phyloP scores from a whole-genome alignment of 2,113 vertebrate genomes.

The Tachuris rubrigastra region DNA sequence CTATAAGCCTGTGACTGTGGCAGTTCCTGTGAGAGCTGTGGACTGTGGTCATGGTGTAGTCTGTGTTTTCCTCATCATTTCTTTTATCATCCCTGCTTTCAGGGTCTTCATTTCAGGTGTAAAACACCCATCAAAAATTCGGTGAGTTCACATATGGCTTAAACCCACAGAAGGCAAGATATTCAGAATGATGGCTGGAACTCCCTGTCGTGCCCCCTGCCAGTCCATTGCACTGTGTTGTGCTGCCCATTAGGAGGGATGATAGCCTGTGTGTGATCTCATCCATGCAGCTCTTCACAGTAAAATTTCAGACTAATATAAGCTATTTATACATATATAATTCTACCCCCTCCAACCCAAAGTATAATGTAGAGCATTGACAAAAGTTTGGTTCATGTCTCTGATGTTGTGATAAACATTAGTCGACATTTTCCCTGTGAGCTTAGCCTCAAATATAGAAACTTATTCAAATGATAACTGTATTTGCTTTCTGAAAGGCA shows the following conservation, averaged over 20 bases:
- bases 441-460: background rate
- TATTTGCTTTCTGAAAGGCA: constrained; percentile 14
- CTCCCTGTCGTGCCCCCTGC: background rate
- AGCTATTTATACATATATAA: background rate
- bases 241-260: background rate
- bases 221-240: background rate
- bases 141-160: background rate
- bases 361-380: background rate
- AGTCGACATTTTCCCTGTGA: background rate
- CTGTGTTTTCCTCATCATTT: background rate
- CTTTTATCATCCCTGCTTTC: background rate
- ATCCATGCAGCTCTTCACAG: background rate
- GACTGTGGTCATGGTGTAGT: background rate
- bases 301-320: background rate
- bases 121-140: background rate
- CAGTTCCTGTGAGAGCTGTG: accelerated
- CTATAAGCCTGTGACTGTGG: background rate
- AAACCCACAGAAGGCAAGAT: background rate
- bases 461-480: background rate
- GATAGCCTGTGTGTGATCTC: background rate
- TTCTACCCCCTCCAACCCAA: background rate
- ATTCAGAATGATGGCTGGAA: background rate
- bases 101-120: background rate
- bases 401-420: background rate
- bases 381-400: background rate